phyloP scores from a whole-genome alignment of 2,113 vertebrate genomes.

The Lagopus leucura region DNA sequence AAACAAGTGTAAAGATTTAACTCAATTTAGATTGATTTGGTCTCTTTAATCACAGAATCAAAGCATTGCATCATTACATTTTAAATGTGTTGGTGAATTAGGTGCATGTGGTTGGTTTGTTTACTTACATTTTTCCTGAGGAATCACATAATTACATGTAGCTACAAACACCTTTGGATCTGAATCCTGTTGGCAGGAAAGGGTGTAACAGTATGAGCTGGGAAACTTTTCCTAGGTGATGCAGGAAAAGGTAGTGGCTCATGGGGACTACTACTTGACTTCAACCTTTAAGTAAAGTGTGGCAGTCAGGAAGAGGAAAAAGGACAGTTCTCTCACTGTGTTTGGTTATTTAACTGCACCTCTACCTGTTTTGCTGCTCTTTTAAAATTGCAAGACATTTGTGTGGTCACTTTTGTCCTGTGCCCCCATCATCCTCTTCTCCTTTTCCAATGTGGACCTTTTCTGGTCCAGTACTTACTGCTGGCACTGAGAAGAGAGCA shows the following conservation, averaged over 20 bases:
- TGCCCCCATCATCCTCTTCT: fast-evolving
- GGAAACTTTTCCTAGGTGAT: background rate
- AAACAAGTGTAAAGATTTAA: background rate
- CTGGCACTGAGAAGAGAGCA: background rate
- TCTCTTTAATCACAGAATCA: background rate
- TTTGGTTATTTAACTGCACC: background rate
- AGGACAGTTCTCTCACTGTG: background rate
- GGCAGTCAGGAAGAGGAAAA: background rate
- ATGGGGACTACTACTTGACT: background rate
- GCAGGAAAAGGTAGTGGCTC: background rate
- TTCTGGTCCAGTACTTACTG: background rate
- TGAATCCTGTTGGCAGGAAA: background rate
- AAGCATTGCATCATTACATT: background rate
- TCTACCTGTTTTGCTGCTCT: background rate
- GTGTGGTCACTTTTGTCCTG: fast-evolving
- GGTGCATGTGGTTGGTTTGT: background rate
- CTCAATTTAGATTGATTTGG: background rate
- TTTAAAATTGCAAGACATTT: background rate
- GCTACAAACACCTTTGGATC: background rate
- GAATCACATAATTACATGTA: background rate
- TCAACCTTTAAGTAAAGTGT: background rate
- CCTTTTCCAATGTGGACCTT: background rate
- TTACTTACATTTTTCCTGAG: background rate
- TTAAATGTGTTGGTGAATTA: background rate
- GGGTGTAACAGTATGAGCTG: fast-evolving